Percentiles rank a stretch among this genome's conserved stretches.
phyloP scores from a whole-genome alignment of 2,888 invertebrate genomes.

The Tetanocera ferruginea region DNA sequence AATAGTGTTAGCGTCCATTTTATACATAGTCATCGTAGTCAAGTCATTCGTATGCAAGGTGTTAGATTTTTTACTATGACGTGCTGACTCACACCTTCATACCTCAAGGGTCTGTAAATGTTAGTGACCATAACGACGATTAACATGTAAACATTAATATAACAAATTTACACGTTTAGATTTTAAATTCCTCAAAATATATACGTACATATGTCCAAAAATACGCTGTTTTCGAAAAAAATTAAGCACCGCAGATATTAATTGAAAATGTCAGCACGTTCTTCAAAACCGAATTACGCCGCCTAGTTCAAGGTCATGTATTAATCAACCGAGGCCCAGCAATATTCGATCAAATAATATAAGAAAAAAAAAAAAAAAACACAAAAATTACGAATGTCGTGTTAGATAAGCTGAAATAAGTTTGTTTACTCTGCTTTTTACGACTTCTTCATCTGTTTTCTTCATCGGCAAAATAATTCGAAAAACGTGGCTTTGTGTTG shows the following conservation, averaged over 20 bases:
- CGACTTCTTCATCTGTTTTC: background rate
- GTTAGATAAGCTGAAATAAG: background rate
- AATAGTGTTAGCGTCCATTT: too few species aligned
- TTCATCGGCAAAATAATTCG: background rate
- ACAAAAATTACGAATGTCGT: background rate
- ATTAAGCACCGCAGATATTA: too few species aligned
- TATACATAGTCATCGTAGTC: too few species aligned
- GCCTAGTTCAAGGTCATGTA: conserved; percentile 22
- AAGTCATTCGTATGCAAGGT: too few species aligned
- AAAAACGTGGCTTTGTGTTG: background rate
- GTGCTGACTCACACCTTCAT: too few species aligned
- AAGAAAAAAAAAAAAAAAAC: background rate
- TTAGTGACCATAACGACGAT: too few species aligned
- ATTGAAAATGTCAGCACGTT: background rate
- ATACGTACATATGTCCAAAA: background rate
- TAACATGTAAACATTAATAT: too few species aligned
- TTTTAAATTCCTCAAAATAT: background rate
- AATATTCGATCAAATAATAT: background rate
- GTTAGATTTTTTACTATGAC: too few species aligned
- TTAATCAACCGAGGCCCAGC: background rate
- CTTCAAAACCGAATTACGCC: background rate
- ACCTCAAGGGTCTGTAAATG: too few species aligned
- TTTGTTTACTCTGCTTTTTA: background rate
- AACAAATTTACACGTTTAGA: too few species aligned
- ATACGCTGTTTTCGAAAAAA: background rate